Conservation (phyloP, 92 coral and sea anemone genomes). For the Pocillopora meandrina region DNA sequence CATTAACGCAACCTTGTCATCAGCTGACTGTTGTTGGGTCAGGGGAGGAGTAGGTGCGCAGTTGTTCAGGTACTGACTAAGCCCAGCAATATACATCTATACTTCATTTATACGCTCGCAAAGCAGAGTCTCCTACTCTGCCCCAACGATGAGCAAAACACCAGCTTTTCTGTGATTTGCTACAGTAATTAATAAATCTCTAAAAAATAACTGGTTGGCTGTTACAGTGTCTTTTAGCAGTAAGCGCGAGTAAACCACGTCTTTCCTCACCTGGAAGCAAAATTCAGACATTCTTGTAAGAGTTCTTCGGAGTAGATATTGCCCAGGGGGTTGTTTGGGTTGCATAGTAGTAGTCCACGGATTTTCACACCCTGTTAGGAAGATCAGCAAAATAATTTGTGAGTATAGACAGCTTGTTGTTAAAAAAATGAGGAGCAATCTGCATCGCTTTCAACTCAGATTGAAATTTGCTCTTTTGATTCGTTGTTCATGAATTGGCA, state of each 20-base stretch:
- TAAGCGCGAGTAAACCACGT: background rate
- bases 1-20: too few species aligned
- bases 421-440: background rate
- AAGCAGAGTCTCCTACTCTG: too few species aligned
- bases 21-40: too few species aligned
- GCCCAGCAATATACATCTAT: too few species aligned
- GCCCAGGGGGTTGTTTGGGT: slow-evolving; percentile 89
- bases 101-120: too few species aligned
- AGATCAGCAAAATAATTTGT: background rate
- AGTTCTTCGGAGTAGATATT: slow-evolving; percentile 69
- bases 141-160: too few species aligned
- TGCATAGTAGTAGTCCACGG: slow-evolving; percentile 75
- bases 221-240: background rate
- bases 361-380: slow-evolving; percentile 62
- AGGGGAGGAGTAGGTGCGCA: too few species aligned
- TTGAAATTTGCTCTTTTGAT: background rate
- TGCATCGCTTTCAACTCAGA: background rate
- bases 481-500: too few species aligned
- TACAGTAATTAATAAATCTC: too few species aligned
- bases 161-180: too few species aligned
- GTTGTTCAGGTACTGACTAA: too few species aligned
- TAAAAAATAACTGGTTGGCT: background rate
- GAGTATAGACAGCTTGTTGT: background rate
- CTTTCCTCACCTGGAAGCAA: slow-evolving; percentile 79
- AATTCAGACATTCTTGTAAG: slow-evolving; percentile 69